Percentiles rank a stretch among this genome's conserved stretches.
phyloP scores from a whole-genome alignment of 2,797 vertebrate species.

The Eidolon dupreanum region DNA sequence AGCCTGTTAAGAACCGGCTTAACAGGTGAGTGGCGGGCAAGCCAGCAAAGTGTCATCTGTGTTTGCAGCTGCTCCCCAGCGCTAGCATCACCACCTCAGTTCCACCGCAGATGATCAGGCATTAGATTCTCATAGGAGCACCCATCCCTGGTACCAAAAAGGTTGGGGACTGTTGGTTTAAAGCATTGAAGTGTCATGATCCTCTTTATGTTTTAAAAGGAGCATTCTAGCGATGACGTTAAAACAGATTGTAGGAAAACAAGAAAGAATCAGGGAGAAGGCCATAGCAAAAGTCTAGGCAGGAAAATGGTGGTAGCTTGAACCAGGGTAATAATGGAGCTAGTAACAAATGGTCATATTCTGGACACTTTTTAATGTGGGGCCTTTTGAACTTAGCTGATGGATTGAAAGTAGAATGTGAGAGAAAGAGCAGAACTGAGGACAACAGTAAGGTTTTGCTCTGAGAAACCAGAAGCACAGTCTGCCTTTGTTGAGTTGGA shows the following conservation, averaged over 20 bases:
- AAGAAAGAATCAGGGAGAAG: background rate
- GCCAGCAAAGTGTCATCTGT: too few species aligned
- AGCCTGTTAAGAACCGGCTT: too few species aligned
- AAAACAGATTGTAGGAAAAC: background rate
- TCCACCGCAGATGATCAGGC: too few species aligned
- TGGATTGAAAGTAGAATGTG: background rate
- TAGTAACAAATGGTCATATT: background rate
- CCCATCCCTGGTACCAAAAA: too few species aligned
- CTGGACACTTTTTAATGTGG: background rate
- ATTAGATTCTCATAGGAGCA: too few species aligned
- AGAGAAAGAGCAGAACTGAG: background rate
- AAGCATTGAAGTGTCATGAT: background rate
- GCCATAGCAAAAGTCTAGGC: background rate
- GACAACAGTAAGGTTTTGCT: background rate
- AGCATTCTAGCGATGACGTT: background rate
- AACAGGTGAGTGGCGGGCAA: too few species aligned
- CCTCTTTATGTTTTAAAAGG: background rate
- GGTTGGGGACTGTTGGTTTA: background rate
- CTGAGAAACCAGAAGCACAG: accelerated
- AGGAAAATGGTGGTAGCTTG: background rate
- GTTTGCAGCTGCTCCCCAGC: too few species aligned
- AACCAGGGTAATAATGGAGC: background rate
- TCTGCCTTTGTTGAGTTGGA: background rate
- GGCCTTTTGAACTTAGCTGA: background rate
- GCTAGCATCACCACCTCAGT: too few species aligned